These are phyloP conservation scores for Nanorana parkeri DNA, from an alignment of 2,113 vertebrate species.

Conservation along the genomic window DNA sequence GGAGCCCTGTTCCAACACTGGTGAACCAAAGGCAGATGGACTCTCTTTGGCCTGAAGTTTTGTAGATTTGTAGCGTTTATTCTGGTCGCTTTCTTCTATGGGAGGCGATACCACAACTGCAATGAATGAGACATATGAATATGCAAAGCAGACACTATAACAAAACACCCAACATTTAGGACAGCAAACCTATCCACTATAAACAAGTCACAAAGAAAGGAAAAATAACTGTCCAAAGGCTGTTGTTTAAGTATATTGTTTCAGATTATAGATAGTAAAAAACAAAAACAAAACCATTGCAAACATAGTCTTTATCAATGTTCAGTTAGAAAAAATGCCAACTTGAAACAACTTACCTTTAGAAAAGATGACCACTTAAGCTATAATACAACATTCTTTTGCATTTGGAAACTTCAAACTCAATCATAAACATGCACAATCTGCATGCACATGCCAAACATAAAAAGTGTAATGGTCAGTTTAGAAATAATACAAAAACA, in stretches of 20 bases:
- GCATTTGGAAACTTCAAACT: conserved; percentile 58
- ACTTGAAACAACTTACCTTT: conserved; percentile 71
- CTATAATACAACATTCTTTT: conserved; percentile 62
- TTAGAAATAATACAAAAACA: neutral
- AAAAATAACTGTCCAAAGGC: neutral
- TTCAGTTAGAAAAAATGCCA: conserved; percentile 18
- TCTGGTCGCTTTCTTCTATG: conserved; percentile 77
- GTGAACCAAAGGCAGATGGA: conserved; percentile 65
- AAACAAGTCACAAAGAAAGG: neutral
- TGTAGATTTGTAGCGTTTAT: conserved; percentile 76
- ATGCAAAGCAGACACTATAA: neutral
- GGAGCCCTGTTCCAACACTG: conserved; percentile 74
- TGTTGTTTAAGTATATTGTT: neutral
- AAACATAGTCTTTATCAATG: neutral
- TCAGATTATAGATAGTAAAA: no score
- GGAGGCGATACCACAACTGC: conserved; percentile 69
- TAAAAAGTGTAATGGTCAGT: conserved; percentile 54
- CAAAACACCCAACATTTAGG: no score
- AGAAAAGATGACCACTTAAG: conserved; percentile 58
- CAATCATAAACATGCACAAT: conserved; percentile 58
- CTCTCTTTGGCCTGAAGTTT: conserved; percentile 78
- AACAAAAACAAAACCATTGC: neutral
- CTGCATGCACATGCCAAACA: conserved; percentile 73
- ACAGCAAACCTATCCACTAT: no score
- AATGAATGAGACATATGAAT: conserved; percentile 50